Conservation (phyloP, 2,797 vertebrate species). For the Phoebastria nigripes region DNA sequence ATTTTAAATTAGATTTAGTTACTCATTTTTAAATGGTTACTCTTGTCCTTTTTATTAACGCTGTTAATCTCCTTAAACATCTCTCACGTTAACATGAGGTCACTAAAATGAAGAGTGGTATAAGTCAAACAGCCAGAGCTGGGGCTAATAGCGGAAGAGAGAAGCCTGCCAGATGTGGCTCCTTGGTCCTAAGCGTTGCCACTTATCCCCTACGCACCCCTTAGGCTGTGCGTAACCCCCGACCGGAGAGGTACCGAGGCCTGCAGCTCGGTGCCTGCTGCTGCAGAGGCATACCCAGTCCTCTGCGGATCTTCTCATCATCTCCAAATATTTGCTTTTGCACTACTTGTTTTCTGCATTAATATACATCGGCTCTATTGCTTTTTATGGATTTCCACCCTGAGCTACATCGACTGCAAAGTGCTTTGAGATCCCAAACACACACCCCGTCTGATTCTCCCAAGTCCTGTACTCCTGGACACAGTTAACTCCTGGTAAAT, state of each 20-base stretch:
- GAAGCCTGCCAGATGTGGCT: background rate
- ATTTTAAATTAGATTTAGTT: background rate
- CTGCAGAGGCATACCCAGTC: background rate
- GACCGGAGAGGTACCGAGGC: too few relatives aligned
- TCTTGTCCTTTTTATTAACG: background rate
- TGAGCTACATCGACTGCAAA: background rate
- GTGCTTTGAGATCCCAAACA: background rate
- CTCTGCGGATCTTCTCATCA: background rate
- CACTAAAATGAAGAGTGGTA: background rate
- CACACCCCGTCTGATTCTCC: background rate
- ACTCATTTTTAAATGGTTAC: background rate
- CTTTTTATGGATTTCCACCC: background rate
- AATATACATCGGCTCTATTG: accelerated
- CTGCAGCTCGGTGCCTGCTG: background rate
- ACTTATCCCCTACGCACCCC: background rate
- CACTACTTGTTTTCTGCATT: background rate
- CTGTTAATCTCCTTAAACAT: background rate
- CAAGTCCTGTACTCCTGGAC: background rate
- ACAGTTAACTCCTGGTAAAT: background rate
- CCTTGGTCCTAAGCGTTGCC: background rate
- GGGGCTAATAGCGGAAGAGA: background rate
- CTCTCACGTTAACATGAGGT: background rate
- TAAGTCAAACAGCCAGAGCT: background rate
- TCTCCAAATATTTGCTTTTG: background rate
- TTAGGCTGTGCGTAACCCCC: accelerated